A percentile compares a stretch with the other conserved stretches of the same genome.
phyloP scores from a whole-genome alignment of 2,113 vertebrate species.

The Spea multiplicata region DNA sequence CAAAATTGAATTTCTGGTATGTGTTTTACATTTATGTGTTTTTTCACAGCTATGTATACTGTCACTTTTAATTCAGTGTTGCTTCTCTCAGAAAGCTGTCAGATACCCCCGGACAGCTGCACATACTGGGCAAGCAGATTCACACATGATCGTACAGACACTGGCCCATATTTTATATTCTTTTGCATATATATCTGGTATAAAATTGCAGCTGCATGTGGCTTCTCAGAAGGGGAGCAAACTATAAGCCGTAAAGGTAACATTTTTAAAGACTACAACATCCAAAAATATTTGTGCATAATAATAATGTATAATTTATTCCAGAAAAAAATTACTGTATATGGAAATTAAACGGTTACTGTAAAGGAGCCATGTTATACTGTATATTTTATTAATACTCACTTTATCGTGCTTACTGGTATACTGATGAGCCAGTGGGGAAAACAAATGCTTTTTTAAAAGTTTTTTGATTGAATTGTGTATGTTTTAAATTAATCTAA shows the following conservation, averaged over 20 bases:
- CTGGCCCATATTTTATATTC: no score
- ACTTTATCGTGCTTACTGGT: neutral
- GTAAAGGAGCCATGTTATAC: neutral
- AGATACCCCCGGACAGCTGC: no score
- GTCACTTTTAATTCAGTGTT: neutral
- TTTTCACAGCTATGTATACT: neutral
- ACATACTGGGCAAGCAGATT: neutral
- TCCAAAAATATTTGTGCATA: neutral
- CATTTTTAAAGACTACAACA: neutral
- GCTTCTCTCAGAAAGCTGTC: no score
- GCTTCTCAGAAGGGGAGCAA: neutral
- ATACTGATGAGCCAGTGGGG: neutral
- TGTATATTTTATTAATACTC: neutral
- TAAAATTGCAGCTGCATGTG: no score
- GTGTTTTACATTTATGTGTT: slow-evolving; percentile 11
- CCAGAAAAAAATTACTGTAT: neutral
- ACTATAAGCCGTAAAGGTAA: neutral
- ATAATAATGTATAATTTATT: neutral
- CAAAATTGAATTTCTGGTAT: slow-evolving; percentile 19
- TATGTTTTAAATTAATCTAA: neutral
- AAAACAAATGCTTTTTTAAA: neutral
- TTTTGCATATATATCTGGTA: no score
- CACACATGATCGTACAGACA: no score
- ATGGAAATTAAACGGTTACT: neutral
- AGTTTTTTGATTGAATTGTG: neutral